Evolutionary conservation across 1,140 invertebrate species (phyloP).

Genomic region (Latrodectus geometricus): DNA sequence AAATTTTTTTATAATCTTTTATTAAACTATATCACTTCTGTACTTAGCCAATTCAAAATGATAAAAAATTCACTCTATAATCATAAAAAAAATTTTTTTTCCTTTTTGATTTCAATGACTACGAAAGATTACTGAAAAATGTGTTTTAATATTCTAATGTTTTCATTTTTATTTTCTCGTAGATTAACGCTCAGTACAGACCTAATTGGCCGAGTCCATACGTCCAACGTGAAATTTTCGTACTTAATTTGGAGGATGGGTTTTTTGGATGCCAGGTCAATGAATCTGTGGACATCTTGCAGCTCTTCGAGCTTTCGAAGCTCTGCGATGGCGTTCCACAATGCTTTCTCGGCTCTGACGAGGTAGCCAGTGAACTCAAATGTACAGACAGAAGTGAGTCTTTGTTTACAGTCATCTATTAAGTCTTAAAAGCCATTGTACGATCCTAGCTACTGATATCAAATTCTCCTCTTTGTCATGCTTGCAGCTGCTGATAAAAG

Average conservation of each 20-base stretch:
- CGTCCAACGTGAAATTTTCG: slow-evolving; percentile 85
- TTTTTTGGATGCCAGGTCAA: slow-evolving; percentile 98
- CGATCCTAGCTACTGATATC: not conserved
- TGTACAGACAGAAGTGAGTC: slow-evolving; percentile 82
- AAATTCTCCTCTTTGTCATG: not conserved
- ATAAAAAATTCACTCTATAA: too few species aligned
- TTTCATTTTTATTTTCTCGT: not conserved
- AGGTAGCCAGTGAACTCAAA: slow-evolving; percentile 88
- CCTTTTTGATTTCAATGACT: too few species aligned
- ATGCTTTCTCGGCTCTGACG: slow-evolving; percentile 92
- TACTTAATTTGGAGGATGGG: slow-evolving; percentile 95
- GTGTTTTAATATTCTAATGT: not conserved
- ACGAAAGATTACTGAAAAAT: too few species aligned
- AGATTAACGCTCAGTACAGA: slow-evolving; percentile 63
- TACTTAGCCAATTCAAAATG: too few species aligned
- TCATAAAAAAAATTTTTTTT: too few species aligned
- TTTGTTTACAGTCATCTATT: not conserved
- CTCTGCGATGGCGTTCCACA: slow-evolving; percentile 90
- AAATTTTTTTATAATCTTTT: too few species aligned
- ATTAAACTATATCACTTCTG: too few species aligned
- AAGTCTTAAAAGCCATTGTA: not conserved
- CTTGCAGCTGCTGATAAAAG: not conserved
- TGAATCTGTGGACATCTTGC: slow-evolving; percentile 91
- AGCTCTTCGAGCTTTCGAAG: slow-evolving; percentile 93
- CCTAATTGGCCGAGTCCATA: slow-evolving; percentile 63